Evolutionary conservation across 2,888 invertebrate species (phyloP), one percentile per base, ranked within the genome.

Genomic region (Cepaea hortensis): DNA sequence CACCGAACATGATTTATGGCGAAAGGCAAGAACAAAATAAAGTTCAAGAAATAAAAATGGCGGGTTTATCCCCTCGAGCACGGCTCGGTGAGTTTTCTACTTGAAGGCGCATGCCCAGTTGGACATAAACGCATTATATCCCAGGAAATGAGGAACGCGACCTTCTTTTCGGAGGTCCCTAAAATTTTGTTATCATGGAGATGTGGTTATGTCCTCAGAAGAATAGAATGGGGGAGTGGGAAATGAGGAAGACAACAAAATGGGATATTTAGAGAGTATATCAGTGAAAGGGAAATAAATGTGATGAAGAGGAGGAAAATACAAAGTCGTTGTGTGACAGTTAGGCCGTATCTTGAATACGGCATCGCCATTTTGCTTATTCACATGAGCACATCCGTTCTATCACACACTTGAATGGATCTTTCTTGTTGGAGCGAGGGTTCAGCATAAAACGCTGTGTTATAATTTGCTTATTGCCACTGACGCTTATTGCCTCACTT

Each of bases 1-100:
- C 80, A 86, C 84, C 85, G 85, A 89, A 89, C 88, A 88, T 89
- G 89, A 88, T 89, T 89, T 89, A 88, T 89, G 82, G 88, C 85
- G 62, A 87, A 88, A 68, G 72, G 68, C 77, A 81, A 85, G 84
- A 85, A 80, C 85, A 87, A 85, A 50, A 65, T 65, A 70, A 76
- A 72, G 55, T 55, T 72, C 7, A n/a, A 50, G 23, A 61, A 72
- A 61, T n/a, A 23, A 61, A 73, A 87, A 73, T 83, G 76, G 80
- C 75, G 55, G 84, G 61, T 84, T 80, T 75, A 76, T 82, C 85
- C 86, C 85, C 70, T 73, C 46, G 86, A 76, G 81, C 79, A 55
- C 61, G 84, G 83, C 68, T 68, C 62, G 84, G 20, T 73, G 61
- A 62, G 50, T 18, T 81, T 68, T 62, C 62, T 79, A 62, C 79